Base-by-base conservation (phyloP, 2,797 vertebrate genomes). In the Amphiprion clarkii region DNA sequence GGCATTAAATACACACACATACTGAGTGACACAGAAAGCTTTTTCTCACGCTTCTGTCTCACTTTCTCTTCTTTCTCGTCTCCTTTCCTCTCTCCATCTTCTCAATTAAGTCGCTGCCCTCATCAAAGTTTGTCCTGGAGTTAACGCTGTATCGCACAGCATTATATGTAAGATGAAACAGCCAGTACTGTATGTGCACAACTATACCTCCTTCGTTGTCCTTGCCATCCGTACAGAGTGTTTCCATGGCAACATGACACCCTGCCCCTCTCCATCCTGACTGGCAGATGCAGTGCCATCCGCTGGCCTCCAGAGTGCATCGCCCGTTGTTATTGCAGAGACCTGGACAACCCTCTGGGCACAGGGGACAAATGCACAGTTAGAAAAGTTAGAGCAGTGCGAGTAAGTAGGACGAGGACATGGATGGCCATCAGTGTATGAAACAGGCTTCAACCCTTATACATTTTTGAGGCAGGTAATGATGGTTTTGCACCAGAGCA, bases 181-280 rank as follows among this genome's bases (percentile, higher is more conserved):
- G 57, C 54, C 67, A 36, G 64, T 44, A 59, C 29, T 42, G 29
- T 23, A 63, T 44, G 8, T 16, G 40, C 55, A 56, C 46, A 81
- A 53, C 61, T 29, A 36, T 81, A 99, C 98, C 98, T 96, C 97
- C 98, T 95, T 99, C 98, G 0, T 99, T 99, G 95, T 99, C 98
- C 91, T 99, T 99, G 93, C 96, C 95, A 46, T 99, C 98, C 1
- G 96, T 94, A 73, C 98, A 99, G 67, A 98, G 94, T 0, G 97
- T 99, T 94, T 99, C 98, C 98, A 99, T 99, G 92, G 98, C 97
- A 65, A 99, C 98, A 0, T 99, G 98, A 82, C 98, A 99, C 10
- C 98, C 98, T 0, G 96, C 96, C 80, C 98, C 98, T 84, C 98
- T 95, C 98, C 98, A 99, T 27, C 98, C 98, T 0, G 97, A 96